Base-by-base conservation (phyloP, 2,797 vertebrate species). In the Coccyzus lansbergi region DNA sequence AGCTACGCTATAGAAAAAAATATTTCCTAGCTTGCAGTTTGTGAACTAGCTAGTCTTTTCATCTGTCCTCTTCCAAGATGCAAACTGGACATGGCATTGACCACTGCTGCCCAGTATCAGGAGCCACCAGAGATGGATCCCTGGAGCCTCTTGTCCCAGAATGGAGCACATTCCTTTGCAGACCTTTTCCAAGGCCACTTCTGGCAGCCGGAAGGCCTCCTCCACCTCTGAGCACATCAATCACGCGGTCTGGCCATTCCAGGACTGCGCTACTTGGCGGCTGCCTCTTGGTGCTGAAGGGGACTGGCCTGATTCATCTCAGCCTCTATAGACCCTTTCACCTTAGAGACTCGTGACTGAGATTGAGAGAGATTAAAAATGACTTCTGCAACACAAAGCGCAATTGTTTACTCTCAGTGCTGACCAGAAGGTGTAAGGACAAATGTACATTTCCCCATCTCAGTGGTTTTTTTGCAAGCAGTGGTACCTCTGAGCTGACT, bases 361-460 rank as follows among this genome's bases (percentile, higher is more conserved):
- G 95, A 89, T 34, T 52, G 86, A 86, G 52, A 60, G 77, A 84
- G 93, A 89, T 94, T 92, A 85, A 77, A 64, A 86, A 2, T 7
- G 1, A 93, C 90, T 67, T 90, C 69, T 28, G 51, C 36, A 68
- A 64, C 86, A 94, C 81, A 93, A 82, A 84, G 77, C 26, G 1
- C 2, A 24, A 63, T 59, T 88, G 80, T 88, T 83, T 28, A 28
- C 56, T 33, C 9, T 1, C 31, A 22, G 55, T 19, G 22, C 59
- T 28, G 21, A 42, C 5, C 58, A 16, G 42, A n/a, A 48, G 49
- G 25, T 13, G 33, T 5, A 9, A 24, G 34, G 44, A 63, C 65
- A 38, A 48, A 34, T 10, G 0, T 0, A 7, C 0, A 0, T 24
- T 33, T 42, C 71, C 21, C 1, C 0, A 29, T 3, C 42, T 28